Evolutionary conservation across 2,113 vertebrate species (phyloP), one percentile per base, ranked within the genome.

Genomic region (Gasterosteus nipponicus): DNA sequence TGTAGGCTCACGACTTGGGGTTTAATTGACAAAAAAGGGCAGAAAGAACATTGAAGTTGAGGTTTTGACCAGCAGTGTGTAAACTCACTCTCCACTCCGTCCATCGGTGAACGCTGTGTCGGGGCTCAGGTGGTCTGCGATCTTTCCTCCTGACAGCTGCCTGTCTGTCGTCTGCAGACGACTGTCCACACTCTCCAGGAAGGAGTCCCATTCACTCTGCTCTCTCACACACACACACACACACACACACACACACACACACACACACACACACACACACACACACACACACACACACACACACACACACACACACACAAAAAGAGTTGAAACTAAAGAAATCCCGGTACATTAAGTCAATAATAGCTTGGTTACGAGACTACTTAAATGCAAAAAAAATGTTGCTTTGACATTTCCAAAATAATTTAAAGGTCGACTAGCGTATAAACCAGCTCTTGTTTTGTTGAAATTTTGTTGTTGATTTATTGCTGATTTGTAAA

Each of bases 191-290:
- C 73, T 44, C 69, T 89, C 65, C 79, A 94, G 88, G 82, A 95
- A 94, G 7, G 77, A 64, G 80, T 95, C 92, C 94, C 94, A 94
- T 19, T 94, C 88, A 0, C 6, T 73, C 94, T 94, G 70, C 33
- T 53, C 12, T 49, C 51, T 66, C 22, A 76, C 51, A 56, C 71
- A 63, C 35, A 64, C 29, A 56, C 41, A 81, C 59, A 53, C 16
- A 42, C 7, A 51, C 3, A 31, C n/a, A 38, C 41, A 38, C 51
- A 51, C 49, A 51, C 49, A 44, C 42, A 44, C 42, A 44, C 51
- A 51, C 49, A 51, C 49, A 44, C 42, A 44, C 42, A 44, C 29
- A 56, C 41, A 81, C 59, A 53, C 16, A 42, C 7, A 51, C 3
- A 31, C n/a, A 38, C 41, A 38, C 22, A 76, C 51, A 56, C 71